Evolutionary conservation across 2,888 invertebrate species (phyloP), one percentile per base, ranked within the genome.

Genomic region (Drepana falcataria): DNA sequence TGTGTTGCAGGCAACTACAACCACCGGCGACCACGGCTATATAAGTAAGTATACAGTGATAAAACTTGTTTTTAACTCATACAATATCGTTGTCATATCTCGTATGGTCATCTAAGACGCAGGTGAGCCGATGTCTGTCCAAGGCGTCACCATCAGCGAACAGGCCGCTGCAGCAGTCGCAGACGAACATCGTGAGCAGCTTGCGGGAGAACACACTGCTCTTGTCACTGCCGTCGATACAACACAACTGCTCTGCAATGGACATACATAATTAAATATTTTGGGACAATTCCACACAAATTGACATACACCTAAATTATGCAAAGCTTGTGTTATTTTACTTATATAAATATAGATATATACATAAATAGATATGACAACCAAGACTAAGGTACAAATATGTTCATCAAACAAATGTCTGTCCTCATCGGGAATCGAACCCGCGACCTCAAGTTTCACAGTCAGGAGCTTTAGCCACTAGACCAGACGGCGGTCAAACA

Each of bases 131-230:
- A 55, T 90, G 90, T 48, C 73, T 78, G 55, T 89, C 88, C 56
- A 90, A 58, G 0, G 88, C 83, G 4, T 84, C 86, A 0, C 79
- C 83, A 49, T 83, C 81, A 2, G 88, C 88, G 55, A 87, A 90
- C 44, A 90, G 71, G 0, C 87, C 87, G 53, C 77, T 88, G 63
- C 90, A 91, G 57, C 66, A 70, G 48, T 90, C 88, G 54, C 90
- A 91, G 0, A 89, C 89, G 55, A 81, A 90, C 89, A 91, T 89
- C 0, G 87, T 85, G 54, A 73, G 69, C 40, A 91, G 66, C 49
- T 75, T 83, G 3, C 82, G 78, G 1, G 79, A 70, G 3, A 64
- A 63, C 2, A 87, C 74, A 41, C 73, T 77, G 55, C 79, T 62
- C 52, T 80, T 82, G 7, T 86, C 87, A 55, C 66, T 75, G n/a